These are phyloP conservation scores for Medauroidea extradentata DNA, from an alignment of 1,140 invertebrate species.

Conservation along the genomic window DNA sequence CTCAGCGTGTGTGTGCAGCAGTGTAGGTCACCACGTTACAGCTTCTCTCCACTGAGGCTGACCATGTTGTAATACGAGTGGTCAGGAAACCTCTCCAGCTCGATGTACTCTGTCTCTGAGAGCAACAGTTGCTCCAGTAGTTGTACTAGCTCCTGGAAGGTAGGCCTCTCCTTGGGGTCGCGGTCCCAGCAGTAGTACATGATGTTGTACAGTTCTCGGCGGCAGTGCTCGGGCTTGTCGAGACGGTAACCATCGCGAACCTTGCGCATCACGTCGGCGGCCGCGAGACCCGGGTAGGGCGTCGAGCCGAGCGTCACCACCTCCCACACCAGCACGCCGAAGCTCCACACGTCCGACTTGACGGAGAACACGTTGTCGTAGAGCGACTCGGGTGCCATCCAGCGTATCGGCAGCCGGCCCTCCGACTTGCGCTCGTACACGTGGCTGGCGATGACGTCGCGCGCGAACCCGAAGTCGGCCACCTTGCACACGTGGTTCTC, in stretches of 20 bases:
- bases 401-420: constrained; percentile 65
- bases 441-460: constrained; percentile 75
- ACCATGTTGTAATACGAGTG: constrained; percentile 91
- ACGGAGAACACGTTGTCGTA: constrained; percentile 88
- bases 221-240: constrained; percentile 85
- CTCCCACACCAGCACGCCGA: constrained; percentile 90
- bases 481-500: constrained; percentile 88
- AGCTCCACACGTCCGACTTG: constrained; percentile 92
- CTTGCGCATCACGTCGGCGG: constrained; percentile 76
- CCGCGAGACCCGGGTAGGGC: constrained; percentile 81
- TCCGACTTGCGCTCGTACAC: constrained; percentile 91
- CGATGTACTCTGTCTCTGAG: constrained; percentile 89
- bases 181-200: constrained; percentile 94
- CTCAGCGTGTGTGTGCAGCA: background rate
- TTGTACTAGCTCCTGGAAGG: constrained; percentile 71
- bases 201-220: constrained; percentile 84
- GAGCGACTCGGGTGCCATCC: constrained; percentile 93
- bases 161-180: constrained; percentile 68
- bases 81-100: constrained; percentile 87
- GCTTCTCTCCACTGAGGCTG: constrained; percentile 78
- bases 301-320: constrained; percentile 76
- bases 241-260: constrained; percentile 59
- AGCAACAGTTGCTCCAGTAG: constrained; percentile 76
- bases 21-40: constrained; percentile 43
- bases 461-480: constrained; percentile 89